Evolutionary conservation across 2,113 vertebrate species (phyloP).

Genomic region (Eudorcas thomsonii): DNA sequence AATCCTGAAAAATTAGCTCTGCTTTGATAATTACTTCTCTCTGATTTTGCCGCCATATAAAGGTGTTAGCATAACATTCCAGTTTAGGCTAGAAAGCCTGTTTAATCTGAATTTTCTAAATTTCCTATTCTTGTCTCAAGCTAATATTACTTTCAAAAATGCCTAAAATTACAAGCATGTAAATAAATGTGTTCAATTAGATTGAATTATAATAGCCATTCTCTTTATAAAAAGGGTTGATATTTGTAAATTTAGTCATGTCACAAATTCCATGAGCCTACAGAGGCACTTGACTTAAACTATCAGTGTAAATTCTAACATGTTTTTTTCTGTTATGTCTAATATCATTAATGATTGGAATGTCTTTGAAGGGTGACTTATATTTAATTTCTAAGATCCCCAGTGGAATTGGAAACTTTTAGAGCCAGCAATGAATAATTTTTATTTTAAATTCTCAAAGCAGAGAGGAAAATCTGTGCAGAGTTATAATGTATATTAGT

Average conservation of each 20-base stretch:
- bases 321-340: neutral
- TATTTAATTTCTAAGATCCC: neutral
- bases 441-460: neutral
- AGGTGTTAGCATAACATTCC: neutral
- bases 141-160: neutral
- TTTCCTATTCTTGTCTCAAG: neutral
- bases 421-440: neutral
- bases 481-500: neutral
- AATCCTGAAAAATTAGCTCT: neutral
- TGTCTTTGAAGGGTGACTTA: neutral
- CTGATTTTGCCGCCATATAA: neutral
- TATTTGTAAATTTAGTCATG: neutral
- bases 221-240: neutral
- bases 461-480: neutral
- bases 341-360: neutral
- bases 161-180: neutral
- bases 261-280: neutral
- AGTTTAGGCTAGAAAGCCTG: neutral
- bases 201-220: neutral
- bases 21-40: neutral
- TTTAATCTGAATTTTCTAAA: neutral
- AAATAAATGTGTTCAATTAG: neutral
- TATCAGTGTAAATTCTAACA: neutral
- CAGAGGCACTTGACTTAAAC: neutral
- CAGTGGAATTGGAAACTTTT: neutral